Base-by-base conservation (phyloP, 2,888 invertebrate genomes). In the Drosophila acutilabella region DNA sequence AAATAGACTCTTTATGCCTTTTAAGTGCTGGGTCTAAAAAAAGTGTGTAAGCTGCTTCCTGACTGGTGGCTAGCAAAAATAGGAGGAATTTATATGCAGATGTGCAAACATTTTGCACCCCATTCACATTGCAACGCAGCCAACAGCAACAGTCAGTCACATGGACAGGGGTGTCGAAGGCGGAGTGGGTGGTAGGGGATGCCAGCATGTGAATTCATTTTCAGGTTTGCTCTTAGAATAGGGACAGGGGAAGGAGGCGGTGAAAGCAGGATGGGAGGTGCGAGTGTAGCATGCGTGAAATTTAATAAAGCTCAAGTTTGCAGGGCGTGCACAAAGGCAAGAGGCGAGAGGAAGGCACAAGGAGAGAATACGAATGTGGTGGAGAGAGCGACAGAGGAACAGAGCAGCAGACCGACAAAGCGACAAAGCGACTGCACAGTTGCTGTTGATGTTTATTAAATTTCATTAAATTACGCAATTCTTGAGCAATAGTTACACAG, bases 1-100 rank as follows among this genome's bases (percentile, higher is more conserved):
- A 13, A 36, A 3, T 36, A 36, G 13, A 36, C 36, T 1, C 13
- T 36, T 13, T 36, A 11, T 13, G 13, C 3, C 13, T 13, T 4
- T 36, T 11, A 1, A 36, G 4, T 36, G 36, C 36, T 4, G 36
- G 36, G 36, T 36, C 13, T 36, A 36, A 67, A 79, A 64, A 62
- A 67, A 65, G 81, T 89, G 87, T 88, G 87, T 89, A 83, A 88
- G 83, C 89, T 88, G 82, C 70, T 65, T 75, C 60, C 70, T 79
- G 61, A 51, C 75, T 71, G 85, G 60, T 47, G 81, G 89, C 72
- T 64, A 64, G 83, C 86, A 79, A 76, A 88, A 84, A 81, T 88
- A 88, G 86, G 80, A 81, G 83, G 80, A 84, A 89, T 88, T 89
- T 89, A 88, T 89, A 89, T 87, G 89, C 90, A 87, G 88, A 89